Base-by-base conservation (phyloP, 2,888 invertebrate genomes). In the Cephonodes hylas region DNA sequence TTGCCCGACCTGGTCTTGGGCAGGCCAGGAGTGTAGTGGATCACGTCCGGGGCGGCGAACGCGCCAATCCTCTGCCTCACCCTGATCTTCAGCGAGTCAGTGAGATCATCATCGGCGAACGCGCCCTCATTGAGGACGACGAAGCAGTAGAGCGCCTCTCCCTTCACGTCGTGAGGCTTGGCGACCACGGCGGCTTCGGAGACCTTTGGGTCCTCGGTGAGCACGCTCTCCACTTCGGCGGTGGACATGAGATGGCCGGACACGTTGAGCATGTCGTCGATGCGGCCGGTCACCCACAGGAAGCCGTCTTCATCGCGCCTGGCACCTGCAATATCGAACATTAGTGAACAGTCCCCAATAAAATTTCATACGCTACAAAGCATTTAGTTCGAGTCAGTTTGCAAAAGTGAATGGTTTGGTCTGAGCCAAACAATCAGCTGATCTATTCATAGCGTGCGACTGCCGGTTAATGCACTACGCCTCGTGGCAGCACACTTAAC, bases 231-330 rank as follows among this genome's bases (percentile, higher is more conserved):
- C 0, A 97, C 96, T 93, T 99, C 99, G 0, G 99, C 97, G 0
- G 99, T 99, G 65, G 98, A 98, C 95, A 99, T 96, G 61, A 99
- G 93, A 88, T 99, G 99, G 0, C 99, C 99, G 1, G 98, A 99
- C 7, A 99, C 99, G 87, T 99, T 99, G 71, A 99, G 93, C 98
- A 99, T 99, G 85, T 99, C 99, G 84, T 99, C 99, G 42, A 99
- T 97, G 63, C 99, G 95, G 0, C 99, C 99, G 0, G 99, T 99
- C 64, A 99, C 96, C 98, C 98, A 99, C 62, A 98, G 91, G 85
- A 98, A 98, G 0, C 99, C 99, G 83, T 99, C 99, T 22, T 96
- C 94, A 85, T 99, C 99, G 63, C 98, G 93, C 71, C 94, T 94
- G 0, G 98, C 98, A 62, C 98, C 98, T 98, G 81, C 22, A 81